phyloP scores from a whole-genome alignment of 2,797 vertebrate species.

The Scarus forsteni region DNA sequence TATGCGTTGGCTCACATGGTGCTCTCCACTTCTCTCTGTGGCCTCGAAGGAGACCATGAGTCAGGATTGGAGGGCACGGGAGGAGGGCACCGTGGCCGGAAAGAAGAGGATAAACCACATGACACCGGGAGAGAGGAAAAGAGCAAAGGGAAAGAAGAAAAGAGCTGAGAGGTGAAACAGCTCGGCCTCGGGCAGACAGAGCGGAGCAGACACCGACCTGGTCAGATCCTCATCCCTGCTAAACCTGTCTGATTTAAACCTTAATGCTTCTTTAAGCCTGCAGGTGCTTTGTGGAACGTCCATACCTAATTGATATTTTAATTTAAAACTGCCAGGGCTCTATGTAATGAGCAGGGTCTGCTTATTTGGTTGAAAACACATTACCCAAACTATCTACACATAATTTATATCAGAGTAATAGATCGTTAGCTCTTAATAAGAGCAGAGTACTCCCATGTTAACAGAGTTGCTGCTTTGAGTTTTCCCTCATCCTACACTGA shows the following conservation, averaged over 20 bases:
- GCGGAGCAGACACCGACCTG: conserved; percentile 5
- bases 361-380: background rate
- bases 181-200: conserved; percentile 14
- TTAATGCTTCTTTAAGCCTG: background rate
- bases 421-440: conserved; percentile 6
- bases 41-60: conserved; percentile 63
- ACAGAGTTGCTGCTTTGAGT: background rate
- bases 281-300: background rate
- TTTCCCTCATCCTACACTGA: conserved; percentile 15
- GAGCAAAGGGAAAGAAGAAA: background rate
- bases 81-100: conserved; percentile 19
- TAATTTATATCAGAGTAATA: conserved; percentile 10
- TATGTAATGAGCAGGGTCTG: background rate
- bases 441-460: conserved; percentile 12
- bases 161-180: conserved; percentile 30
- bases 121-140: conserved; percentile 1
- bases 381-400: background rate
- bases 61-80: conserved; percentile 59
- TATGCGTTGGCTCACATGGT: conserved; percentile 65
- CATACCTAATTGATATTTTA: background rate
- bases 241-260: conserved; percentile 5
- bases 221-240: conserved; percentile 4
- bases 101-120: conserved; percentile 23
- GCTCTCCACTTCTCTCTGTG: conserved; percentile 58
- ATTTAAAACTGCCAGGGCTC: background rate